These are phyloP conservation scores for Pilophorus perplexus DNA, from an alignment of 2,888 invertebrate species.

Conservation along the genomic window DNA sequence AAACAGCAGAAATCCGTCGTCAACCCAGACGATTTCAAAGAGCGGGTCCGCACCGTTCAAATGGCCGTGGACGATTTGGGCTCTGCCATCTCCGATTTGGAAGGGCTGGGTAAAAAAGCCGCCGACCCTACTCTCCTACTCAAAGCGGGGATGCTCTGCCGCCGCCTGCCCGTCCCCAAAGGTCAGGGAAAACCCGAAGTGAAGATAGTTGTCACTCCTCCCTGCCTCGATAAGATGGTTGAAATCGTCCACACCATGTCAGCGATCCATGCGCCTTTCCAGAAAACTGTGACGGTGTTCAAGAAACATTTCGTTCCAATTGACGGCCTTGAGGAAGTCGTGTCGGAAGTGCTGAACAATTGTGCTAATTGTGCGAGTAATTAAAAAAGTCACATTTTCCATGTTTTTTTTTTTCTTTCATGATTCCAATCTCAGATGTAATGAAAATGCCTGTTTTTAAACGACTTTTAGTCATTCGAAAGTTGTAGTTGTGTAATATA, in stretches of 20 bases:
- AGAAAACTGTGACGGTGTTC: constrained; percentile 38
- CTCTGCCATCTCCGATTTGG: constrained; percentile 13
- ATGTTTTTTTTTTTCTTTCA: no score
- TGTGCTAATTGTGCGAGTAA: no score
- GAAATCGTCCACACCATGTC: constrained; percentile 43
- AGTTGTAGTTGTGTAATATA: no score
- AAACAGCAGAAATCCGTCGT: no score
- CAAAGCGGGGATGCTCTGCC: constrained; percentile 44
- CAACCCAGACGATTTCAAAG: constrained; percentile 38
- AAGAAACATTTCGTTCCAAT: constrained; percentile 42
- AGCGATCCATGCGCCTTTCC: constrained; percentile 34
- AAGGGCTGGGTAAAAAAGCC: neutral
- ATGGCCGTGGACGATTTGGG: constrained; percentile 6
- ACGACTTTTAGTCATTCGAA: no score
- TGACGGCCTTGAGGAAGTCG: constrained; percentile 30
- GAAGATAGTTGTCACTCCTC: constrained; percentile 28
- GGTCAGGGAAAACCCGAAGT: constrained; percentile 27
- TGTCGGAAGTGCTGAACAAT: constrained; percentile 34
- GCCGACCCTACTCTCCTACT: constrained; percentile 24
- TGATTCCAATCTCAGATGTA: no score
- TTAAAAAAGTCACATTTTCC: no score
- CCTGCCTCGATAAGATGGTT: constrained; percentile 30
- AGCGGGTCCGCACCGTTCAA: constrained; percentile 35
- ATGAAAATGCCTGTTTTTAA: no score
- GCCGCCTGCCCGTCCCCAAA: neutral